Base-by-base conservation (phyloP, 2,888 invertebrate species). In the Slavum lentiscoides region DNA sequence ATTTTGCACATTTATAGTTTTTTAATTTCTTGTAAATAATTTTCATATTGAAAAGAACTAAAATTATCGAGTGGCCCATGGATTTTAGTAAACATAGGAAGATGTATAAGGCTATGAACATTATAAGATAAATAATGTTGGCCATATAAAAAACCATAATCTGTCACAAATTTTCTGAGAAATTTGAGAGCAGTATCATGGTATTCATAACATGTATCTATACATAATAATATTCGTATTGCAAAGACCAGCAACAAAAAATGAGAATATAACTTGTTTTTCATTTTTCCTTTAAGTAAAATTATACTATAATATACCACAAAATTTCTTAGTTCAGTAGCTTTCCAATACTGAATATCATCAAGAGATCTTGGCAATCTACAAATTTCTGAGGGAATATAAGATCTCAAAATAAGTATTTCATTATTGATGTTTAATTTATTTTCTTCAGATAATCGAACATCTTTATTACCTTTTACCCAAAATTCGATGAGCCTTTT, bases 1-100 rank as follows among this genome's bases (percentile, higher is more conserved):
- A 67, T 67, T 1, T 17, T 19, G 43, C 67, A 67, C 49, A 67
- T 67, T 67, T 67, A 21, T 0, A 43, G n/a, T 67, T 67, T 67
- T 67, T 68, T 68, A 17, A 68, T 17, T 53, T 68, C 68, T 53
- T 68, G 68, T 13, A 68, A 30, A 23, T 53, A 68, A 21, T 68
- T 68, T 53, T 68, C 68, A 68, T 68, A 68, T 21, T 19, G 53
- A 68, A 68, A 68, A 19, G 8, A 67, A 49, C 67, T 67, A 43
- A 67, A 67, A 43, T 67, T 49, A 49, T 67, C 67, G 8, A 67
- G 49, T 19, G 67, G 67, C n/a, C 67, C 67, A 23, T 67, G 67
- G 13, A 49, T 67, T 67, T 21, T n/a, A n/a, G n/a, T n/a, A n/a
- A n/a, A n/a, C n/a, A n/a, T n/a, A n/a, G n/a, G n/a, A n/a, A n/a